Base-by-base conservation (phyloP, 2,113 vertebrate genomes). In the Gallinago jamesoni region DNA sequence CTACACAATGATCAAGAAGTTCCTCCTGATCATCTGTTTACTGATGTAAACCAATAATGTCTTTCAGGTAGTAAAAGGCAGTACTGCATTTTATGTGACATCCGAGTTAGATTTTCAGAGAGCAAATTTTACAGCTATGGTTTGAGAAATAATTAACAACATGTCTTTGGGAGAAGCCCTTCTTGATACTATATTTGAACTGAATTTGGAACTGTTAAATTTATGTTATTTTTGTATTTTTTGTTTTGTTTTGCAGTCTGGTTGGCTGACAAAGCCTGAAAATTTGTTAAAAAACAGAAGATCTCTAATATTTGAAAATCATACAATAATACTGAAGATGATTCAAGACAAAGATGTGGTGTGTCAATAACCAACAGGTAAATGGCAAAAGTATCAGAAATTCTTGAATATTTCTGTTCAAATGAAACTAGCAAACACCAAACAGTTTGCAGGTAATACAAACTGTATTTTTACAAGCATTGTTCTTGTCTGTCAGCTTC, bases 401-500 rank as follows among this genome's bases (percentile, higher is more conserved):
- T 62, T 81, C 53, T 43, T 62, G 37, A 62, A 76, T 81, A 55
- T 79, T 95, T 89, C n/a, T 81, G 14, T 87, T 94, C 87, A 80
- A 57, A 79, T 72, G 37, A 85, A 89, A 67, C 72, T 69, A 85
- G 35, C 22, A 63, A 90, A 50, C 5, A 12, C 62, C 76, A 78
- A 84, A 41, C 33, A 83, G 33, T 80, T 92, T 94, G 30, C 21
- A 55, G 62, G 33, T 84, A 87, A 70, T 73, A 75, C 62, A 91
- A 88, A 76, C 87, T 85, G 60, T 92, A 24, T 52, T 95, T 86
- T 91, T 80, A n/a, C 43, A 87, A 75, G 31, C 15, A 87, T 95
- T 97, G 87, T 93, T 95, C 91, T 92, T 24, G 3, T 87, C 83
- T 95, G 93, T 94, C 96, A 96, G 83, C 83, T 94, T 93, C 0